Evolutionary conservation across 2,113 vertebrate species (phyloP).

Genomic region (Dasyornis broadbenti): DNA sequence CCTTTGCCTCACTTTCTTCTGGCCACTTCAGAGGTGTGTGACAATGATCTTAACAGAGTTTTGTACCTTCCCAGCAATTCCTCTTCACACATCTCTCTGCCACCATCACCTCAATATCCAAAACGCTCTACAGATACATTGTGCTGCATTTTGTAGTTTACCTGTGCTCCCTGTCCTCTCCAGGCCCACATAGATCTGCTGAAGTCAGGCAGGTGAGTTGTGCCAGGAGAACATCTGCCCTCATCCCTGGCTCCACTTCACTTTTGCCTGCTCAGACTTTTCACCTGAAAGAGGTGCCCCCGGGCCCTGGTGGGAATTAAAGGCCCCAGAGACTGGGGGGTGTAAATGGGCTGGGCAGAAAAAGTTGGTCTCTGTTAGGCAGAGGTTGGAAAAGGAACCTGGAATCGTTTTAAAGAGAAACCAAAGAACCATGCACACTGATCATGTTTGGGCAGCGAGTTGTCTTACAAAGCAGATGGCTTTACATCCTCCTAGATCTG

Average conservation of each 20-base stretch:
- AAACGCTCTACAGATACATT: background rate
- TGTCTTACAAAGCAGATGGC: background rate
- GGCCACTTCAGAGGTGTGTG: background rate
- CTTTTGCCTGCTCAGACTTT: background rate
- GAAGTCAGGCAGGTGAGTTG: background rate
- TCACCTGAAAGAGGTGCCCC: background rate
- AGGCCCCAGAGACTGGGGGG: background rate
- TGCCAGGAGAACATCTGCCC: background rate
- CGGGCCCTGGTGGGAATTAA: background rate
- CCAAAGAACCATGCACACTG: background rate
- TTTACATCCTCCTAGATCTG: background rate
- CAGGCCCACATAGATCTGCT: background rate
- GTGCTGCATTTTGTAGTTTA: background rate
- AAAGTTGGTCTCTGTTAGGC: background rate
- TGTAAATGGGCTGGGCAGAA: background rate
- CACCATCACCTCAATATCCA: background rate
- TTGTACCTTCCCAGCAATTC: background rate
- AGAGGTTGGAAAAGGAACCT: background rate
- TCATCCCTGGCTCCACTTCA: background rate
- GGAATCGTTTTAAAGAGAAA: background rate
- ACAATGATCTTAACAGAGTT: accelerated
- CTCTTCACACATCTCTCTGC: background rate
- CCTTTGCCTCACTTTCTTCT: background rate
- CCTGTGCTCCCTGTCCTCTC: background rate
- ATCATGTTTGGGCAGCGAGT: accelerated